A percentile compares a stretch with the other conserved stretches of the same genome.
Evolutionary conservation across 37 sponge, comb jelly and placozoan genomes (phyloP).

Genomic region (Theonella swinhoei): DNA sequence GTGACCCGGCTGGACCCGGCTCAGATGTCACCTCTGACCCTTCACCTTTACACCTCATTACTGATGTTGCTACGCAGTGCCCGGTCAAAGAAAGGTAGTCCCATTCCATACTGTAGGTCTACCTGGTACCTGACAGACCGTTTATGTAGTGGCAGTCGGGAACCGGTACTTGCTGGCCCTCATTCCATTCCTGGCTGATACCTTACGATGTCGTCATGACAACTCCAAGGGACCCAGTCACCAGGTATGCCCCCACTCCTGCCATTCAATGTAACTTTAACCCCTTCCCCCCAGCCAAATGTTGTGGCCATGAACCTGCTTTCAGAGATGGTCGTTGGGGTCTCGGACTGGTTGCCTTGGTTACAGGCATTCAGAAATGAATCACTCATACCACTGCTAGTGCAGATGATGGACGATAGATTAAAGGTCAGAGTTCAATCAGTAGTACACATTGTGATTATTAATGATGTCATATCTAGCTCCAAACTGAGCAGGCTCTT

Average conservation of each 20-base stretch:
- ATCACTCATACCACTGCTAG: slow-evolving; percentile 26
- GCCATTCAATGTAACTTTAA: neutral
- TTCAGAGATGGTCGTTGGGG: slow-evolving; percentile 35
- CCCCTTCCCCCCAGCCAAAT: slow-evolving; percentile 40
- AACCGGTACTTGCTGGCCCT: slow-evolving; percentile 34
- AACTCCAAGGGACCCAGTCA: slow-evolving; percentile 11
- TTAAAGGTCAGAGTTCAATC: slow-evolving; percentile 8
- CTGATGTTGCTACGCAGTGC: slow-evolving; percentile 11
- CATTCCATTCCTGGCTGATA: slow-evolving; percentile 26
- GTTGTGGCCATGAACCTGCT: slow-evolving; percentile 43
- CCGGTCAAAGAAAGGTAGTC: slow-evolving; percentile 10
- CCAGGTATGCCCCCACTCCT: slow-evolving; percentile 10
- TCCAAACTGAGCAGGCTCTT: slow-evolving; percentile 23
- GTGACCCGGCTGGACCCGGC: neutral
- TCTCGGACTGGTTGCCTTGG: slow-evolving; percentile 10
- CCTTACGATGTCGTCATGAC: slow-evolving; percentile 38
- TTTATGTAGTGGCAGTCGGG: slow-evolving; percentile 44
- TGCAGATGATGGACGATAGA: slow-evolving; percentile 25
- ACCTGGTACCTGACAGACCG: too few species aligned
- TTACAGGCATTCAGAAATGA: slow-evolving; percentile 36
- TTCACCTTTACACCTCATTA: slow-evolving; percentile 22
- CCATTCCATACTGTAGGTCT: too few species aligned
- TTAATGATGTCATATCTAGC: neutral
- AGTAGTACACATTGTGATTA: neutral
- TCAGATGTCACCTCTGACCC: neutral